phyloP scores from a whole-genome alignment of 2,113 vertebrate genomes.

The Rutilus rutilus region DNA sequence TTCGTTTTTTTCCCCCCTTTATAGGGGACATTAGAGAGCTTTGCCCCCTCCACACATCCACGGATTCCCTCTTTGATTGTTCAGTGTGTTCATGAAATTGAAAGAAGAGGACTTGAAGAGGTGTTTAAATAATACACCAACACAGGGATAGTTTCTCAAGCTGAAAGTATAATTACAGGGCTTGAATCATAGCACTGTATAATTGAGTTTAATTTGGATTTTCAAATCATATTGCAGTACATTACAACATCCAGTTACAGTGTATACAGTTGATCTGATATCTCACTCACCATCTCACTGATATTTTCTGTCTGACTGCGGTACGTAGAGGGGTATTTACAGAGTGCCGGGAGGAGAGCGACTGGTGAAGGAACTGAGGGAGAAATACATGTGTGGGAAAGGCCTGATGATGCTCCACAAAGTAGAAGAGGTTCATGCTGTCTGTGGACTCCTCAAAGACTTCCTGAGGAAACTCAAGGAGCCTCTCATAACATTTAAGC shows the following conservation, averaged over 20 bases:
- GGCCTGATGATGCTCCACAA: slow-evolving; percentile 58
- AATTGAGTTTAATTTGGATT: slow-evolving; percentile 9
- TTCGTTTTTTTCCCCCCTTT: not conserved
- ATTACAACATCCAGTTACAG: not conserved
- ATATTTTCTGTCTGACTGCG: not conserved
- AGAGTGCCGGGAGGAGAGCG: slow-evolving; percentile 79
- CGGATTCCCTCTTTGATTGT: slow-evolving; percentile 77
- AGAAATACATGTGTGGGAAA: slow-evolving; percentile 71
- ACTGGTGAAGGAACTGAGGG: slow-evolving; percentile 79
- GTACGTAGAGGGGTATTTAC: slow-evolving; percentile 81
- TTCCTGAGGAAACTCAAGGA: slow-evolving; percentile 84
- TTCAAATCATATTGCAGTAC: slow-evolving; percentile 5
- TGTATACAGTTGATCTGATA: not conserved
- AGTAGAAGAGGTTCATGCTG: slow-evolving; percentile 80
- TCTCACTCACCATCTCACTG: no score
- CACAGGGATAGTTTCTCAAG: not conserved
- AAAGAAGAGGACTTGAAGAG: slow-evolving; percentile 82
- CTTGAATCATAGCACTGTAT: not conserved
- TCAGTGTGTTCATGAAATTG: slow-evolving; percentile 85
- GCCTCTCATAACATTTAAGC: slow-evolving; percentile 83
- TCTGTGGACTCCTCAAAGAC: slow-evolving; percentile 87
- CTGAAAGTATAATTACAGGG: slow-evolving; percentile 3
- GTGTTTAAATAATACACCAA: slow-evolving; percentile 59
- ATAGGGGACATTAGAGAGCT: slow-evolving; percentile 79
- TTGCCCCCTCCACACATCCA: slow-evolving; percentile 65